Conservation (phyloP, 2,113 vertebrate genomes). For the Azemiops feae region DNA sequence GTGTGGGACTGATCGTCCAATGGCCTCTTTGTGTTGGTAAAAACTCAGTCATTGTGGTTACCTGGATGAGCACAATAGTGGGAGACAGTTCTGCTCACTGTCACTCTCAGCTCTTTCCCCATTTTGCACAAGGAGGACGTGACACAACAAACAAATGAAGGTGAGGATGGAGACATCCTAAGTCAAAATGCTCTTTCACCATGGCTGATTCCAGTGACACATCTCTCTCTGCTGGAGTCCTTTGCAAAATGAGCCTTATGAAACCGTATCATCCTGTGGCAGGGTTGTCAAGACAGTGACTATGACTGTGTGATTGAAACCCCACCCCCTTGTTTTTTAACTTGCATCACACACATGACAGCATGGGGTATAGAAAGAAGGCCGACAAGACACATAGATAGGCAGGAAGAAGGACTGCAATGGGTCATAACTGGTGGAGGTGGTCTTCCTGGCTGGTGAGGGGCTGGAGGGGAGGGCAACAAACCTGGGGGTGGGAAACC, state of each 20-base stretch:
- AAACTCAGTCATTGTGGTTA: background rate
- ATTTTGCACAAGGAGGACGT: background rate
- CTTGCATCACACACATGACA: background rate
- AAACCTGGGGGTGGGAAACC: background rate
- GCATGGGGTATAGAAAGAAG: too few species aligned
- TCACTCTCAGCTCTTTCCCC: background rate
- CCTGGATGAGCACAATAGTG: background rate
- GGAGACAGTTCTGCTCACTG: background rate
- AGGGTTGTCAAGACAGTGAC: background rate
- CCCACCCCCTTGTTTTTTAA: background rate
- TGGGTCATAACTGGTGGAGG: background rate
- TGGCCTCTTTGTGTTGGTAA: background rate
- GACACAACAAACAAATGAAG: background rate
- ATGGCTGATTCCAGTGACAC: too few species aligned
- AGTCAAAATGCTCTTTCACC: too few species aligned
- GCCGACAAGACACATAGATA: too few species aligned
- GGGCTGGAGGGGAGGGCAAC: background rate
- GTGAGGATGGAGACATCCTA: background rate
- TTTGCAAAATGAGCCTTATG: too few species aligned
- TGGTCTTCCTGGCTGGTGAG: too few species aligned
- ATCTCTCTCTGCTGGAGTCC: too few species aligned
- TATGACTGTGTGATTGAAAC: background rate
- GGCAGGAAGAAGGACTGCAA: too few species aligned
- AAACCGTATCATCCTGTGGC: too few species aligned
- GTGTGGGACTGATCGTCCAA: background rate